Base-by-base conservation (phyloP, 2,797 vertebrate species). In the Tauraco hartlaubi region DNA sequence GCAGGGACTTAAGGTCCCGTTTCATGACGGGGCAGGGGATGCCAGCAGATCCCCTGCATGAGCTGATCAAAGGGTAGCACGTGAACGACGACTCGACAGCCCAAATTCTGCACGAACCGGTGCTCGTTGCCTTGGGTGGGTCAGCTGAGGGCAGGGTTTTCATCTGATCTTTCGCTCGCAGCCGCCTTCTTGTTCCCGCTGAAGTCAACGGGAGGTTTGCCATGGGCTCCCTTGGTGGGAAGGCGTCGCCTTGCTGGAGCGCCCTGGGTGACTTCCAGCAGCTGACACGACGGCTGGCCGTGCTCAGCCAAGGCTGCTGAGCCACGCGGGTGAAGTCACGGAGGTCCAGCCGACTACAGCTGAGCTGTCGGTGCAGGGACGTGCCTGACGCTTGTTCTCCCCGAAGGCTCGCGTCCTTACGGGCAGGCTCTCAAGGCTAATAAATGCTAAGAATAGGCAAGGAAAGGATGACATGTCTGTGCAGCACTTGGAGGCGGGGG, bases 71-170 rank as follows among this genome's bases (percentile, higher is more conserved):
- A 78, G 85, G 25, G 46, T 28, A 68, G 16, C 9, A 2, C 6
- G 3, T 0, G 0, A 94, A 55, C 2, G 9, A 17, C 5, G 1
- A 33, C 69, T 78, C 2, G 3, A 9, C 51, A 62, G 39, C 56
- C 58, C 64, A 59, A 64, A 77, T 78, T 63, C 69, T 69, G 39
- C 66, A 8, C 1, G 1, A 78, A 54, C 10, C 1, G 1, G 18
- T 81, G 48, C 48, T 66, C 1, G 0, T 81, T 59, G 73, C 66
- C 55, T 90, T 69, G 52, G 17, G 29, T 69, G 73, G 83, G 82
- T 92, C 82, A 88, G 5, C 54, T 63, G 62, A 96, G 87, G 94
- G 82, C 85, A 94, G 43, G 26, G 37, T 31, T 95, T 88, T 67
- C 51, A 39, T 77, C 43, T 52, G 26, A 19, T 94, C 41, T 74